Percentiles rank a stretch among this genome's conserved stretches.
Evolutionary conservation across 1,140 invertebrate genomes (phyloP).

Genomic region (Geopemphigus sp.): DNA sequence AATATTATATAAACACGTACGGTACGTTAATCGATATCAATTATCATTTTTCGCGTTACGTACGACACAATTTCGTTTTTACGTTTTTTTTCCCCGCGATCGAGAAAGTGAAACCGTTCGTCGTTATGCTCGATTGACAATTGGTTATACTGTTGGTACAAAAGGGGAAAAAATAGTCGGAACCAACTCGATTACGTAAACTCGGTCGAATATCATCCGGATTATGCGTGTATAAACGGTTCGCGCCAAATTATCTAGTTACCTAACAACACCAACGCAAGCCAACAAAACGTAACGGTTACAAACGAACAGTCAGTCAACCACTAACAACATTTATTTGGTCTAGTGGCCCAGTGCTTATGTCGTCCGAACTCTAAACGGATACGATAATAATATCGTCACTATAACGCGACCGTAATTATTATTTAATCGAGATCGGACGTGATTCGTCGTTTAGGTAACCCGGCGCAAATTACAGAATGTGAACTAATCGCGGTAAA

Average conservation of each 20-base stretch:
- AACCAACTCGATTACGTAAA: constrained; percentile 43
- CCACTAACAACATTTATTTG: constrained; percentile 26
- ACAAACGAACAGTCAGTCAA: neutral
- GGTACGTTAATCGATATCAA: neutral
- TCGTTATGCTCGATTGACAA: constrained; percentile 27
- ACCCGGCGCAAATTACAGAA: too few species aligned
- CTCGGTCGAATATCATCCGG: constrained; percentile 17
- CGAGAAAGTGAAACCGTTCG: constrained; percentile 32
- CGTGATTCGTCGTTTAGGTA: too few species aligned
- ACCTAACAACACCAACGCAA: constrained; percentile 24
- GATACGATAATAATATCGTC: too few species aligned
- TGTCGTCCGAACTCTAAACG: too few species aligned
- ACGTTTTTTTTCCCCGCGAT: neutral
- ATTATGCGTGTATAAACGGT: constrained; percentile 38
- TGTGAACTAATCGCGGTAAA: too few species aligned
- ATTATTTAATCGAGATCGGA: too few species aligned
- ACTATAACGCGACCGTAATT: too few species aligned
- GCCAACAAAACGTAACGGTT: constrained; percentile 35
- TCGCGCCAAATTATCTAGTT: constrained; percentile 45
- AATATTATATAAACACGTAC: too few species aligned
- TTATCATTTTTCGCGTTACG: neutral
- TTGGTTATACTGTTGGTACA: neutral
- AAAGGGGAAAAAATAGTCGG: neutral
- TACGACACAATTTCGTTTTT: neutral
- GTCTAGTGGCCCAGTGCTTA: constrained; percentile 5